A percentile compares a stretch with the other conserved stretches of the same genome.
Evolutionary conservation across 2,888 invertebrate genomes (phyloP).

Genomic region (Drosophila parthenogenetica): DNA sequence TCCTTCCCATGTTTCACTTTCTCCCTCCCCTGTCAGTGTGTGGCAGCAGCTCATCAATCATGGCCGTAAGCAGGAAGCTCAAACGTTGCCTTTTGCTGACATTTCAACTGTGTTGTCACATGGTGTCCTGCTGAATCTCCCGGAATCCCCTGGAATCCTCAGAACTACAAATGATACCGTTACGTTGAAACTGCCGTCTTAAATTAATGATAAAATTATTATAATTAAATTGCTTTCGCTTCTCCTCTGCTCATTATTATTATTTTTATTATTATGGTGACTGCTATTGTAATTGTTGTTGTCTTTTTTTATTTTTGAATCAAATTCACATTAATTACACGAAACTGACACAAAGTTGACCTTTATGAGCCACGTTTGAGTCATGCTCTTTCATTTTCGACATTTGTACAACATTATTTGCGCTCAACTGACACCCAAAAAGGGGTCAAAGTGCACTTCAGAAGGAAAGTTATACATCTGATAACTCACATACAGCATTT

Average conservation of each 20-base stretch:
- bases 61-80: constrained; percentile 23
- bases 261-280: constrained; percentile 17
- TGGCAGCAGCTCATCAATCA: constrained; percentile 53
- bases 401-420: constrained; percentile 28
- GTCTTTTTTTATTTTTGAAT: constrained; percentile 39
- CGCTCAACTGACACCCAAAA: background rate
- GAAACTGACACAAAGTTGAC: constrained; percentile 24
- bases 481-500: background rate
- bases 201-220: constrained; percentile 63
- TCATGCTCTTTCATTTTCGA: constrained; percentile 17
- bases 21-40: background rate
- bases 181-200: constrained; percentile 5
- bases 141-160: constrained; percentile 2
- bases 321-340: constrained; percentile 68
- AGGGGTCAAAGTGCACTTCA: background rate
- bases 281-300: background rate
- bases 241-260: background rate
- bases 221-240: constrained; percentile 46
- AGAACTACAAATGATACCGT: background rate
- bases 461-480: background rate
- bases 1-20: background rate
- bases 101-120: constrained; percentile 54
- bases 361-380: constrained; percentile 31
- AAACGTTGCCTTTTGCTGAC: constrained; percentile 44
- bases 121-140: constrained; percentile 14